A percentile compares a stretch with the other conserved stretches of the same genome.
phyloP scores from a whole-genome alignment of 1,140 invertebrate species.

The Zaprionus lachaisei region DNA sequence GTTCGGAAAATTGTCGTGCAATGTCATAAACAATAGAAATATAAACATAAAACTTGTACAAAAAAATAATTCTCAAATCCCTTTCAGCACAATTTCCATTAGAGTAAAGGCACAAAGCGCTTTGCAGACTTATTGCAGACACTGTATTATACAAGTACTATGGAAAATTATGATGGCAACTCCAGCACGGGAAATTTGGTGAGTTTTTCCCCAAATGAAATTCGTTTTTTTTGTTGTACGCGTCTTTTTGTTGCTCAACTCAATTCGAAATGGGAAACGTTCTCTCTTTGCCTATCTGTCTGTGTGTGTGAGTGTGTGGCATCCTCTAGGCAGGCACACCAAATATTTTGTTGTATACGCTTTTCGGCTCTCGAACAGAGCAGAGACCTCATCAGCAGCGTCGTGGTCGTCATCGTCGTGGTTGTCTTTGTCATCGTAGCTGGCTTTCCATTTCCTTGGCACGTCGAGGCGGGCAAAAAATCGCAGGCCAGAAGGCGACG shows the following conservation, averaged over 20 bases:
- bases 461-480: slow-evolving; percentile 65
- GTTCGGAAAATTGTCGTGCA: slow-evolving; percentile 7
- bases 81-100: neutral
- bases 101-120: neutral
- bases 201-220: slow-evolving; percentile 61
- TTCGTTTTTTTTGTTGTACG: slow-evolving; percentile 25
- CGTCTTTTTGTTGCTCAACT: slow-evolving; percentile 29
- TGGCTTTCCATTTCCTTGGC: slow-evolving; percentile 70
- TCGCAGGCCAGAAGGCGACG: slow-evolving; percentile 1
- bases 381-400: slow-evolving; percentile 37
- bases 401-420: neutral
- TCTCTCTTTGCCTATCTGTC: neutral
- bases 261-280: neutral
- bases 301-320: slow-evolving; percentile 41
- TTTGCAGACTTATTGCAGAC: neutral
- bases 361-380: slow-evolving; percentile 78
- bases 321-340: slow-evolving; percentile 56
- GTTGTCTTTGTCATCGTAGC: slow-evolving; percentile 57
- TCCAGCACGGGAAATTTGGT: slow-evolving; percentile 71
- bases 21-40: slow-evolving; percentile 7
- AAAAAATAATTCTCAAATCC: neutral
- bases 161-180: slow-evolving; percentile 61
- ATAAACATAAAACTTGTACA: neutral
- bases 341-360: slow-evolving; percentile 80
- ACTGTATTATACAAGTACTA: neutral